Conservation (phyloP, 2,888 invertebrate genomes). For the Aelia acuminata region DNA sequence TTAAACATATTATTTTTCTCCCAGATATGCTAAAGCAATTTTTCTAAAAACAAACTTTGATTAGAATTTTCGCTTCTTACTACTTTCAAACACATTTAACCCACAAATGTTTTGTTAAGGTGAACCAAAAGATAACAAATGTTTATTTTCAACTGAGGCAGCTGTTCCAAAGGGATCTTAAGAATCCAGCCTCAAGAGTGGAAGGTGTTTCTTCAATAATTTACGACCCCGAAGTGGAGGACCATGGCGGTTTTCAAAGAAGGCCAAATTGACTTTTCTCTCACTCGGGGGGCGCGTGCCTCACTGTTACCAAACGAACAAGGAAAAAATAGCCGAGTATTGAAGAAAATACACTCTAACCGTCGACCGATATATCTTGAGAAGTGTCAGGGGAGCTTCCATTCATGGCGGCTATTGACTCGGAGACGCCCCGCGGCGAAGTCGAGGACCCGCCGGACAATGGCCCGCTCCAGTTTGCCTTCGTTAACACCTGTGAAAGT, state of each 20-base stretch:
- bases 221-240: constrained; percentile 28
- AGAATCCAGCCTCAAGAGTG: constrained; percentile 1
- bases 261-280: constrained; percentile 38
- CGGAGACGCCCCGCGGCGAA: constrained; percentile 31
- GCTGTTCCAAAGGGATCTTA: neutral
- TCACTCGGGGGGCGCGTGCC: constrained; percentile 11
- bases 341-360: constrained; percentile 46
- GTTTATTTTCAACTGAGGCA: neutral
- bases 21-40: no score
- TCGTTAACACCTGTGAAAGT: constrained; percentile 54
- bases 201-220: constrained; percentile 3
- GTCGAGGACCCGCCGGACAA: neutral
- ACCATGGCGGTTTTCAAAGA: constrained; percentile 37
- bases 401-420: neutral
- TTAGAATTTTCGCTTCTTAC: no score
- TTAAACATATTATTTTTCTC: no score
- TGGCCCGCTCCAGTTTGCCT: constrained; percentile 25
- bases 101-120: no score
- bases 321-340: neutral
- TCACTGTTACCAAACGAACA: constrained; percentile 43
- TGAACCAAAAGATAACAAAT: neutral
- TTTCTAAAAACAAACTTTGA: no score
- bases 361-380: constrained; percentile 42
- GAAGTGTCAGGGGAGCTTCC: constrained; percentile 2
- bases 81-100: no score